phyloP scores from a whole-genome alignment of 1,140 invertebrate genomes.

The Sycophaga agraensis region DNA sequence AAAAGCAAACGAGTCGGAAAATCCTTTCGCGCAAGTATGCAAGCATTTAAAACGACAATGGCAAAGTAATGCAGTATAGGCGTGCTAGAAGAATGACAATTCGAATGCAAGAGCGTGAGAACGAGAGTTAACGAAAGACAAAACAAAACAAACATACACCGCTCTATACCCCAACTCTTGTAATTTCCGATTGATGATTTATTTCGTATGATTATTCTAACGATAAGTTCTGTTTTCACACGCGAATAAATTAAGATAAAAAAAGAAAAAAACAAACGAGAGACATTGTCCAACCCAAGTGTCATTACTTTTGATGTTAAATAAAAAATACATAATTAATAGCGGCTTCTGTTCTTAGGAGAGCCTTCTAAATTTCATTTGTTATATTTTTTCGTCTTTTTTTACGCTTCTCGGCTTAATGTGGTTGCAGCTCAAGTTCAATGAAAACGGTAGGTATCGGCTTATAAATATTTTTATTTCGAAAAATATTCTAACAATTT shows the following conservation, averaged over 20 bases:
- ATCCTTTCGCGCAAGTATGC: too few species aligned
- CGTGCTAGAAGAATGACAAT: constrained; percentile 3
- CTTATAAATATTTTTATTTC: too few species aligned
- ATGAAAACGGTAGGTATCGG: too few species aligned
- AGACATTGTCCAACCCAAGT: constrained; percentile 57
- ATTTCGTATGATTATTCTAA: constrained; percentile 50
- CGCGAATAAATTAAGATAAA: constrained; percentile 43
- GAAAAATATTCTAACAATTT: too few species aligned
- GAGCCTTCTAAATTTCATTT: too few species aligned
- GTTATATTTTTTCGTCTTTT: too few species aligned
- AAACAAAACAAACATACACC: constrained; percentile 40
- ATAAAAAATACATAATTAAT: constrained; percentile 58
- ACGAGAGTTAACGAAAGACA: constrained; percentile 21
- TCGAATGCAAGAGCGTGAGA: constrained; percentile 11
- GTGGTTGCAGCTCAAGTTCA: too few species aligned
- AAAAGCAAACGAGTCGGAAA: too few species aligned
- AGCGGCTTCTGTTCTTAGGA: constrained; percentile 32
- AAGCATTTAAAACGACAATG: too few species aligned
- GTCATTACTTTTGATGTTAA: constrained; percentile 59
- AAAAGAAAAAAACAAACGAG: constrained; percentile 41
- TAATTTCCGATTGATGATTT: constrained; percentile 47
- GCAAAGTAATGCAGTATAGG: too few species aligned
- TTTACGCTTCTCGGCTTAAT: too few species aligned
- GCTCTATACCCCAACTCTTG: constrained; percentile 45
- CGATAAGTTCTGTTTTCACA: constrained; percentile 54